These are phyloP conservation scores for Drosophila varians DNA, from an alignment of 1,140 invertebrate genomes.

Conservation along the genomic window DNA sequence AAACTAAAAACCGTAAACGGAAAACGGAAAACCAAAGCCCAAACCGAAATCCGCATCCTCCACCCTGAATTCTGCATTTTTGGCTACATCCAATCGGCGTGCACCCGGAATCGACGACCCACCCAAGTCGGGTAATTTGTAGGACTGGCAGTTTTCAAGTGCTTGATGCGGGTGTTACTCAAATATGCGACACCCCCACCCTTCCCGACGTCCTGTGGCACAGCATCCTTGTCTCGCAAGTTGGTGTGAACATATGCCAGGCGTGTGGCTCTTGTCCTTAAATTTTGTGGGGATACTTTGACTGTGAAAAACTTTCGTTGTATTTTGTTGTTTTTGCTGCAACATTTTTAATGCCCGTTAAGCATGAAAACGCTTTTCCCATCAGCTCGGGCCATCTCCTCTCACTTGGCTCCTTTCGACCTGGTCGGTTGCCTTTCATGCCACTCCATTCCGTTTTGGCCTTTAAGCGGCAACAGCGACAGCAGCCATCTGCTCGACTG, in stretches of 20 bases:
- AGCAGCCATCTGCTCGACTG: conserved; percentile 69
- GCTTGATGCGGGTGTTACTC: conserved; percentile 73
- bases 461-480: conserved; percentile 58
- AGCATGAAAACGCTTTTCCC: conserved; percentile 81
- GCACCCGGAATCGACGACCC: conserved; percentile 32
- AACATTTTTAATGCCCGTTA: conserved; percentile 80
- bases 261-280: conserved; percentile 49
- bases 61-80: background rate
- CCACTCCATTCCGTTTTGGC: conserved; percentile 40
- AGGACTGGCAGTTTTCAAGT: conserved; percentile 62
- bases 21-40: conserved; percentile 22
- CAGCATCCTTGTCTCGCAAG: conserved; percentile 21
- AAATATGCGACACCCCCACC: conserved; percentile 60
- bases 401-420: background rate
- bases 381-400: conserved; percentile 19
- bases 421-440: conserved; percentile 22
- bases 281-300: conserved; percentile 10
- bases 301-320: conserved; percentile 6
- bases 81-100: conserved; percentile 63
- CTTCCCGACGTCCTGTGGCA: background rate
- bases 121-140: conserved; percentile 63
- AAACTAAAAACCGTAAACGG: conserved; percentile 11
- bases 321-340: conserved; percentile 52
- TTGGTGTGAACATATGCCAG: conserved; percentile 83
- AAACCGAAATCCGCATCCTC: conserved; percentile 27